Evolutionary conservation across 2,888 invertebrate genomes (phyloP).

Genomic region (Drosophila quinaria): DNA sequence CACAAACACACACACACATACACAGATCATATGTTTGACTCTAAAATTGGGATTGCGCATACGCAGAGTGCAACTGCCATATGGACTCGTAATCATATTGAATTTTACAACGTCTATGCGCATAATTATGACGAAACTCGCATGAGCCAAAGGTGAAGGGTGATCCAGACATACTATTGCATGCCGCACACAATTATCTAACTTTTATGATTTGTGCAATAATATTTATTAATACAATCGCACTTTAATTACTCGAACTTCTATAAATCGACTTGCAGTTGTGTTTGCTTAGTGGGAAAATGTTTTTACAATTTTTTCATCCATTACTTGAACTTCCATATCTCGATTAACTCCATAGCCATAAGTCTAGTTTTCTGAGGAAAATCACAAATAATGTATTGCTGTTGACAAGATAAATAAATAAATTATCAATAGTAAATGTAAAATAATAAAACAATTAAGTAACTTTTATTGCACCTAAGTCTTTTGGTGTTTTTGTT

Average conservation of each 20-base stretch:
- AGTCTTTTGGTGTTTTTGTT: background rate
- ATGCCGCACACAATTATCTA: constrained; percentile 13
- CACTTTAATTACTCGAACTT: constrained; percentile 2
- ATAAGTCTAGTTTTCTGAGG: background rate
- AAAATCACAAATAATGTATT: background rate
- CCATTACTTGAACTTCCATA: background rate
- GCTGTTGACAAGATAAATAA: background rate
- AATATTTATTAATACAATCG: constrained; percentile 16
- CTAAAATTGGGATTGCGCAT: constrained; percentile 60
- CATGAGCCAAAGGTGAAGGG: constrained; percentile 66
- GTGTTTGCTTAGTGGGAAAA: constrained; percentile 2
- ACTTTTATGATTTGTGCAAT: constrained; percentile 9
- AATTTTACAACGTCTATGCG: constrained; percentile 81
- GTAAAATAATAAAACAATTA: background rate
- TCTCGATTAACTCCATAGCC: background rate
- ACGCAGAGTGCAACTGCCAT: constrained; percentile 65
- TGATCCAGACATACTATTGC: constrained; percentile 20
- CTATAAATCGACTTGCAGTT: constrained; percentile 5
- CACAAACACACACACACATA: constrained; percentile 4
- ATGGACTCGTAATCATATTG: constrained; percentile 59
- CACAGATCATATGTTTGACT: constrained; percentile 1
- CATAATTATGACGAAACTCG: constrained; percentile 81
- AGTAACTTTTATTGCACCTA: background rate
- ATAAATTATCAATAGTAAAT: background rate
- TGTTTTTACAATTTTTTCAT: constrained; percentile 4